Evolutionary conservation across 1,140 invertebrate species (phyloP), one percentile per base, ranked within the genome.

Genomic region (Bombus polaris): DNA sequence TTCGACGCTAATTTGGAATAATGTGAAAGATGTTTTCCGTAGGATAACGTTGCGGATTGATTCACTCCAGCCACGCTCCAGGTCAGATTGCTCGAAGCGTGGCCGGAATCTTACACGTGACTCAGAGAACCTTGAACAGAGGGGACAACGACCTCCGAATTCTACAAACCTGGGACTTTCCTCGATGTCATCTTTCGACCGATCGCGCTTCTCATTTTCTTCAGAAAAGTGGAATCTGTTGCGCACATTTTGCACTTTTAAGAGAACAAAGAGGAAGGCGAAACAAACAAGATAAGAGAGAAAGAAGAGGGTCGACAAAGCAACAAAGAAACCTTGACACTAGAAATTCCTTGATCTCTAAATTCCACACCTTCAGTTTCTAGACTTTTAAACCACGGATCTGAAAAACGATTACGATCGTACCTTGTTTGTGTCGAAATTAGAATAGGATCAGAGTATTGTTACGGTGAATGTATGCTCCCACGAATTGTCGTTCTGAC

Each of bases 131-230:
- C 76, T 85, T 62, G 76, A 80, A 72, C 66, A n/a, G 47, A 62
- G 8, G 37, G 68, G 76, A 42, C 76, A 77, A 89, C 68, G 85
- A 89, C 85, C 80, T 59, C 70, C 57, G 73, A 85, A 89, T 83
- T 86, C 65, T 81, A 77, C 80, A 89, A 89, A 87, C 76, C 39
- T 53, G 32, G 66, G 65, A 83, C 75, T 88, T 89, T 89, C 88
- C 68, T 81, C 15, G 47, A 59, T 83, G 80, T 81, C 76, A 84
- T 87, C 44, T 73, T 57, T 32, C 15, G 28, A 57, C 65, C 3
- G 68, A 15, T 47, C 47, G 28, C 39, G 77, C 57, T 79, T 68
- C n/a, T 68, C 10, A 32, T 72, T 66, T 42, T 15, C 18, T 18
- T 22, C 37, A 28, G 5, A 66, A 39, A 25, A 35, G 3, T 5